Evolutionary conservation across 2,888 invertebrate species (phyloP).

Genomic region (Aleiodes testaceus): DNA sequence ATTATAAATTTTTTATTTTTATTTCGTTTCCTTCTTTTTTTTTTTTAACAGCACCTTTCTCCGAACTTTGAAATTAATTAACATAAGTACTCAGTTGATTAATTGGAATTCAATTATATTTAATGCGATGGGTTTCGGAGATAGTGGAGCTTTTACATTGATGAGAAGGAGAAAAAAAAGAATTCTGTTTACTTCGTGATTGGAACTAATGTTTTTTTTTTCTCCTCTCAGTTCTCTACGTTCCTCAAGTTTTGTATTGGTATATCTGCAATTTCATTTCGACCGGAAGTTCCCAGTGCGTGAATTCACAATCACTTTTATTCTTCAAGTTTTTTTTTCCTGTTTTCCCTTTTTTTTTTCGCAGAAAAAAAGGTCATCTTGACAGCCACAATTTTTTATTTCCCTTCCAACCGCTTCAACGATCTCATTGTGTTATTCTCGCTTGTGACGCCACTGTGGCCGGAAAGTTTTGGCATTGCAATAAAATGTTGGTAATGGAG

Average conservation of each 20-base stretch:
- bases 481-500: slow-evolving; percentile 33
- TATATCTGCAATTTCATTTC: slow-evolving; percentile 1
- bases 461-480: slow-evolving; percentile 35
- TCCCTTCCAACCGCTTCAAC: slow-evolving; percentile 11
- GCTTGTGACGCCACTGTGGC: slow-evolving; percentile 38
- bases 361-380: slow-evolving; percentile 3
- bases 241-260: neutral
- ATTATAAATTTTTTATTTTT: neutral
- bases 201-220: no score
- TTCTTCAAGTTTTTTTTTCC: slow-evolving; percentile 6
- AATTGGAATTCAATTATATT: no score
- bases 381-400: slow-evolving; percentile 33
- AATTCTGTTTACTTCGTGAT: no score
- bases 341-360: neutral
- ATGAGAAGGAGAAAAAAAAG: no score
- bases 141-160: no score
- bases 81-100: no score
- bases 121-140: no score
- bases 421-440: slow-evolving; percentile 33
- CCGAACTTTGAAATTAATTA: no score
- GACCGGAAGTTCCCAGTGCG: slow-evolving; percentile 32
- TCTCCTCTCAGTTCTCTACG: no score
- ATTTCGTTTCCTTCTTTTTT: neutral
- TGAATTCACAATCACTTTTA: slow-evolving; percentile 7
- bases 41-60: neutral